These are phyloP conservation scores for Sinocyclocheilus anophthalmus DNA, from an alignment of 2,113 vertebrate species.

Conservation along the genomic window DNA sequence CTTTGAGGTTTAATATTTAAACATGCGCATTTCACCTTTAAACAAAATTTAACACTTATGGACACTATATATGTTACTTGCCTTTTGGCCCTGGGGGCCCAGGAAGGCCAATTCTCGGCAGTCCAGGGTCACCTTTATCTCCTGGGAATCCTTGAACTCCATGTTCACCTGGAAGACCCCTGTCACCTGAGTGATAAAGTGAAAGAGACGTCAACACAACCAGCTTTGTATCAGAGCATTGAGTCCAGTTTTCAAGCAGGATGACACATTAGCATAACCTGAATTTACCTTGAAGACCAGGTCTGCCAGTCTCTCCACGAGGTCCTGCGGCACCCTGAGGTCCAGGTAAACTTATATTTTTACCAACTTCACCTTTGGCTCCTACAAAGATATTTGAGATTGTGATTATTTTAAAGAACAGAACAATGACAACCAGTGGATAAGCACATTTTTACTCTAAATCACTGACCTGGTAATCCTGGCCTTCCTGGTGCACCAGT, in stretches of 20 bases:
- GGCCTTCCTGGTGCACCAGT: constrained; percentile 81
- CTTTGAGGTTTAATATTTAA: not conserved
- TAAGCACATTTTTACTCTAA: not conserved
- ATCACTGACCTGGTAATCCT: constrained; percentile 81
- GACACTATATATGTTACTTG: not conserved
- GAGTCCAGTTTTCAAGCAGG: not conserved
- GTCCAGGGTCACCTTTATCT: constrained; percentile 83
- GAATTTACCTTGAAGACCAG: constrained; percentile 84
- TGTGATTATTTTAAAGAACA: not conserved
- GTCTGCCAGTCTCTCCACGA: constrained; percentile 80
- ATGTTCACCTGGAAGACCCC: constrained; percentile 78
- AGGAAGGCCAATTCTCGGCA: constrained; percentile 84
- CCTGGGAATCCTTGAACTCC: constrained; percentile 85
- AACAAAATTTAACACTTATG: not conserved
- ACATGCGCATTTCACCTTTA: not conserved
- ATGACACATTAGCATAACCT: not conserved
- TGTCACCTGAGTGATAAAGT: constrained; percentile 78
- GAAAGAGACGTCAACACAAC: not conserved
- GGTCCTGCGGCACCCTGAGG: constrained; percentile 82
- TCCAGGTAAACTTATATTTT: constrained; percentile 75
- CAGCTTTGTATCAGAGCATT: not conserved
- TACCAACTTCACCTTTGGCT: constrained; percentile 86
- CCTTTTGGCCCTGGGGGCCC: constrained; percentile 89
- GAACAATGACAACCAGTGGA: not conserved
- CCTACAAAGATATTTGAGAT: constrained; percentile 70